Evolutionary conservation across 2,888 invertebrate genomes (phyloP).

Genomic region (Sinhomidia bicolor): DNA sequence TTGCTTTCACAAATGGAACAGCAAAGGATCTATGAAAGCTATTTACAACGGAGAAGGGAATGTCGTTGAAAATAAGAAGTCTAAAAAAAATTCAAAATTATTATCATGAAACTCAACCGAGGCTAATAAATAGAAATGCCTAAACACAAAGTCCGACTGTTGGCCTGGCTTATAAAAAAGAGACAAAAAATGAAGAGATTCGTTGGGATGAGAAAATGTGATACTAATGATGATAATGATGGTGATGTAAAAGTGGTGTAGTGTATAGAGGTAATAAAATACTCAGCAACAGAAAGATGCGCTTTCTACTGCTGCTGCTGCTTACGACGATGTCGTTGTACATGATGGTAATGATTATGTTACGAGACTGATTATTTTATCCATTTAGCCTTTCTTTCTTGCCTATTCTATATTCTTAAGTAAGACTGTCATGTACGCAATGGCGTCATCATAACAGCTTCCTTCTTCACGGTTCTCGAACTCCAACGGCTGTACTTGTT

Average conservation of each 20-base stretch:
- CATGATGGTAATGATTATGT: conserved; percentile 62
- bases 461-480: conserved; percentile 5
- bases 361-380: conserved; percentile 36
- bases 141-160: background rate
- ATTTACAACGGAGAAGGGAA: too few species aligned
- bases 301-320: background rate
- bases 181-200: conserved; percentile 26
- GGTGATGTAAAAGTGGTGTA: background rate
- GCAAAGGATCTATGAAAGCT: too few species aligned
- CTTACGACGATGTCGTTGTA: conserved; percentile 48
- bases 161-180: conserved; percentile 1
- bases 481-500: too few species aligned
- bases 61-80: too few species aligned
- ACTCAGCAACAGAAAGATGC: background rate
- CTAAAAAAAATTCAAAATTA: conserved; percentile 40
- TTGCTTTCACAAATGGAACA: too few species aligned
- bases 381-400: background rate
- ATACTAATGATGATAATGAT: conserved; percentile 18
- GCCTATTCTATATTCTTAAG: background rate
- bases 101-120: conserved; percentile 20
- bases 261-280: background rate
- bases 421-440: background rate
- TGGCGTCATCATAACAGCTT: conserved; percentile 17
- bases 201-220: conserved; percentile 11
- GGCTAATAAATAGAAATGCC: background rate